phyloP scores from a whole-genome alignment of 1,140 invertebrate species.

The Drosophila malerkotliana region DNA sequence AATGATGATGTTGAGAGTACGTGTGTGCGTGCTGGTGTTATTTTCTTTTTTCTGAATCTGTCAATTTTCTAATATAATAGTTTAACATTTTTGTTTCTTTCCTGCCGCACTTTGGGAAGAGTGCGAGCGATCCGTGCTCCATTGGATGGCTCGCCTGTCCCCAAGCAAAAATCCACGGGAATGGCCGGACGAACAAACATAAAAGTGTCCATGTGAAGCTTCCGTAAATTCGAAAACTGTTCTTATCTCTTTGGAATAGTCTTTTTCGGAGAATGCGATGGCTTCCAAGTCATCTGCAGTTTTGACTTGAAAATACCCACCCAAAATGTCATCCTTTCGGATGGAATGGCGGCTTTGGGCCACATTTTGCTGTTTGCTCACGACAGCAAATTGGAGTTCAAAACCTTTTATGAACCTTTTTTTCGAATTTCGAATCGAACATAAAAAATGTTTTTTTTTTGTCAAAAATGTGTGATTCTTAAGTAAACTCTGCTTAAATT shows the following conservation, averaged over 20 bases:
- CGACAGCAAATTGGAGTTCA: conserved; percentile 77
- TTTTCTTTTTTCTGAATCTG: conserved; percentile 12
- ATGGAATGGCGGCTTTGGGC: conserved; percentile 55
- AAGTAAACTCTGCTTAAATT: conserved; percentile 14
- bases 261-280: conserved; percentile 1
- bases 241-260: background rate
- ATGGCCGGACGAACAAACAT: background rate
- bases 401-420: conserved; percentile 37
- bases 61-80: conserved; percentile 28
- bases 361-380: conserved; percentile 83
- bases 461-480: conserved; percentile 59
- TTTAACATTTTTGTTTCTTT: conserved; percentile 28
- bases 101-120: background rate
- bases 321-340: background rate
- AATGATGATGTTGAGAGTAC: conserved; percentile 20
- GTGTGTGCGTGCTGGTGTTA: conserved; percentile 22
- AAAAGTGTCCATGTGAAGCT: conserved; percentile 12
- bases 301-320: conserved; percentile 35
- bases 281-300: conserved; percentile 66
- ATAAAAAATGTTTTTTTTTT: conserved; percentile 9
- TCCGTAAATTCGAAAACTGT: conserved; percentile 58
- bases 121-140: conserved; percentile 64
- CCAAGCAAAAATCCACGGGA: conserved; percentile 2
- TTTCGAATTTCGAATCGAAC: background rate
- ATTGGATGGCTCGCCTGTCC: conserved; percentile 50